Percentiles rank a stretch among this genome's conserved stretches.
Conservation (phyloP, 2,888 invertebrate genomes). For the Scrobipalpa costella region DNA sequence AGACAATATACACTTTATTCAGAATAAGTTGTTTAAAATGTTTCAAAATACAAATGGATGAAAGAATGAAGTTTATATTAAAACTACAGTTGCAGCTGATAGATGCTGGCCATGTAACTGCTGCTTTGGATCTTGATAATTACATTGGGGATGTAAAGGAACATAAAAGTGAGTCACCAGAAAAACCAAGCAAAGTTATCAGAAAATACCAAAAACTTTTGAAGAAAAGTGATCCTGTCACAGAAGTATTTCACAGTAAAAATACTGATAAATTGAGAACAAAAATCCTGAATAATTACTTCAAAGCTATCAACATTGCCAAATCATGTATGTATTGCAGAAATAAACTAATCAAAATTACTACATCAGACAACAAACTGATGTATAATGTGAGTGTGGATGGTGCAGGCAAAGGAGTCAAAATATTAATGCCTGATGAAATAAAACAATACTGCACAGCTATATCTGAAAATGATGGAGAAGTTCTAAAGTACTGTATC, state of each 20-base stretch:
- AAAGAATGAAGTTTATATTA: constrained; percentile 79
- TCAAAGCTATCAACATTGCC: constrained; percentile 67
- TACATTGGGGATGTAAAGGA: constrained; percentile 60
- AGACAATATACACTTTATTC: constrained; percentile 85
- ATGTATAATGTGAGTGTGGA: constrained; percentile 69
- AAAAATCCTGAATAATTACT: constrained; percentile 65
- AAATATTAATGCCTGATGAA: constrained; percentile 84
- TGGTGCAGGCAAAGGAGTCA: constrained; percentile 57
- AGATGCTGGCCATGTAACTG: constrained; percentile 86
- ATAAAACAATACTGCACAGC: constrained; percentile 84
- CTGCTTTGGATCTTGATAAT: constrained; percentile 85
- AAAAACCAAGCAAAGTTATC: constrained; percentile 68
- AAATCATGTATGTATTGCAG: constrained; percentile 81
- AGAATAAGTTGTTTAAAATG: constrained; percentile 87
- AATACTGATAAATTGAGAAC: constrained; percentile 75
- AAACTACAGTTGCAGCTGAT: constrained; percentile 86
- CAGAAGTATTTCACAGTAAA: constrained; percentile 67
- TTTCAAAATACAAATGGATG: constrained; percentile 82
- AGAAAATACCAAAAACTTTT: constrained; percentile 63
- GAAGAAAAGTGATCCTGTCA: constrained; percentile 54
- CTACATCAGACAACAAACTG: constrained; percentile 82
- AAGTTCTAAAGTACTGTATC: constrained; percentile 85
- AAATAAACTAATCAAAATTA: constrained; percentile 75
- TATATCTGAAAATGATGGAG: constrained; percentile 87
- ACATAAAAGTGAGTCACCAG: constrained; percentile 61